Percentiles rank a stretch among this genome's conserved stretches.
Conservation (phyloP, 2,113 vertebrate genomes). For the Podarcis raffonei region DNA sequence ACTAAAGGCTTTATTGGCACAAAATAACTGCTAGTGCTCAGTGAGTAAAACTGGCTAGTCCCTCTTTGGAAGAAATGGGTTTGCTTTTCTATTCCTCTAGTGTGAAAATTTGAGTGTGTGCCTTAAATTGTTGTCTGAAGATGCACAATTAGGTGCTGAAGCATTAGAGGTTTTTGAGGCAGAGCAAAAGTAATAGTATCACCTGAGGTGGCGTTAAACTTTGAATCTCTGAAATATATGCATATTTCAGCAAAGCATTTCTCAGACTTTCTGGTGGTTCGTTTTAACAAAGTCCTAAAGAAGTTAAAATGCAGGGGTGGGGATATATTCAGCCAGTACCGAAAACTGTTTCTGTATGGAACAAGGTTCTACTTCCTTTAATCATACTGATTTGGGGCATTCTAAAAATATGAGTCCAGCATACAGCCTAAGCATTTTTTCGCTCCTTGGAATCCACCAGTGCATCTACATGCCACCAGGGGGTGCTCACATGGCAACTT, state of each 20-base stretch:
- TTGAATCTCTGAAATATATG: neutral
- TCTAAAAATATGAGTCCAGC: neutral
- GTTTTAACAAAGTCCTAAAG: neutral
- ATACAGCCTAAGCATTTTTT: too few species aligned
- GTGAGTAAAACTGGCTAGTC: slow-evolving; percentile 35
- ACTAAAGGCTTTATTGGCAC: slow-evolving; percentile 20
- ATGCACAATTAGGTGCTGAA: slow-evolving; percentile 9
- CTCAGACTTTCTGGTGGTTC: neutral
- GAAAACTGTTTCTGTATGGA: neutral
- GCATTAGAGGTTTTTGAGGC: slow-evolving; percentile 27
- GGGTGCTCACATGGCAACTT: neutral
- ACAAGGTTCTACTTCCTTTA: neutral
- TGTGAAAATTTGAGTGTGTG: slow-evolving; percentile 27
- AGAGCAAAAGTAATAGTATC: neutral
- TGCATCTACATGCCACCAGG: neutral
- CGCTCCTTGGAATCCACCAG: neutral
- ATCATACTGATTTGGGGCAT: neutral
- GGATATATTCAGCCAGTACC: neutral
- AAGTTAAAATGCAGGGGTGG: neutral
- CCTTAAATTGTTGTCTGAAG: slow-evolving; percentile 32
- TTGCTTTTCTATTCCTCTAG: slow-evolving; percentile 34
- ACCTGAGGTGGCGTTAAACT: too few species aligned
- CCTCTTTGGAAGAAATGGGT: slow-evolving; percentile 51
- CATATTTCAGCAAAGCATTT: neutral
- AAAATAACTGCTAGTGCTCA: neutral